These are phyloP conservation scores for Herpailurus yagouaroundi DNA, from an alignment of 2,113 vertebrate species.

Conservation along the genomic window DNA sequence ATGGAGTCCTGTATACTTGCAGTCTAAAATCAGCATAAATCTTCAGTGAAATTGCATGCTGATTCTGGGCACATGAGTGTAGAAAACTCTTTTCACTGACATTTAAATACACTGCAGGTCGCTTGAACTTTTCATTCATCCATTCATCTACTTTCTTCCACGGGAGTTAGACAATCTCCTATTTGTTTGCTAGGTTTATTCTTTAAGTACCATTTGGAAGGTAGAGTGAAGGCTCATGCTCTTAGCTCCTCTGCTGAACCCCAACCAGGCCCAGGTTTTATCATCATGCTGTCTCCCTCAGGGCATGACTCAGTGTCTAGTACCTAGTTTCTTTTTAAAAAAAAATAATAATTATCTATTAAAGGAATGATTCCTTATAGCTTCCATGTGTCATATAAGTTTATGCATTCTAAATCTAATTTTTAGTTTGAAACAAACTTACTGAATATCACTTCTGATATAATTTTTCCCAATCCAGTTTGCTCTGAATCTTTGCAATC, in stretches of 20 bases:
- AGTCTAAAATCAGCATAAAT: not conserved
- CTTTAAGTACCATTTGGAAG: not conserved
- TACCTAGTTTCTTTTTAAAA: not conserved
- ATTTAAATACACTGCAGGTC: not conserved
- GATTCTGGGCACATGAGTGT: not conserved
- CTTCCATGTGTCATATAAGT: not conserved
- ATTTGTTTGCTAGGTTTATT: not conserved
- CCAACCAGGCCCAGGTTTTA: not conserved
- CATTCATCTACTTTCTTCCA: not conserved
- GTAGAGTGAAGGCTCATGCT: not conserved
- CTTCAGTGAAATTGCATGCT: not conserved
- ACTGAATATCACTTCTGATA: not conserved
- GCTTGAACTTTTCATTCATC: not conserved
- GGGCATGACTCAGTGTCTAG: not conserved
- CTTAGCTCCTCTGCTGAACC: not conserved
- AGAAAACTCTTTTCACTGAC: not conserved
- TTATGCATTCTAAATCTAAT: not conserved
- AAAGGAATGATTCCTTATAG: not conserved
- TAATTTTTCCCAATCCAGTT: not conserved
- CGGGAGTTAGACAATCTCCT: not conserved
- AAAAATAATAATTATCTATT: not conserved
- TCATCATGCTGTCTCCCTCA: not conserved
- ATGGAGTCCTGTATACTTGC: not conserved
- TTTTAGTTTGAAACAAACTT: constrained; percentile 9
- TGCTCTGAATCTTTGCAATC: not conserved